Percentiles rank a stretch among this genome's conserved stretches.
These are phyloP conservation scores for Eulemur rubriventer DNA, from an alignment of 2,797 vertebrate species.

Conservation along the genomic window DNA sequence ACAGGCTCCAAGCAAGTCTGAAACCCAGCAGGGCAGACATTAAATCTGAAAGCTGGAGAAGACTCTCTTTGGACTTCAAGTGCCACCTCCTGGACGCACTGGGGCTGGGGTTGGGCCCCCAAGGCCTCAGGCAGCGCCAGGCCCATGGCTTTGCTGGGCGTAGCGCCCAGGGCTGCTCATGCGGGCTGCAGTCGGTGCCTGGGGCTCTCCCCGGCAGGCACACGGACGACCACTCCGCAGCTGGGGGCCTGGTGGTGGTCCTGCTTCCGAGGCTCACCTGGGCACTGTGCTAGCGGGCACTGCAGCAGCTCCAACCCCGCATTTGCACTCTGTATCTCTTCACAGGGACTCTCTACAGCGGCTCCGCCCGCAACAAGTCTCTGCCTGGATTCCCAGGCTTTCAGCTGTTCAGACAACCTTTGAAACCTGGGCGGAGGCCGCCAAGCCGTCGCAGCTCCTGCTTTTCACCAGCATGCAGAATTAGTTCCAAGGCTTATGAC, in stretches of 20 bases:
- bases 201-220: neutral
- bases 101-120: neutral
- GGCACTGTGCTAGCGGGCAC: neutral
- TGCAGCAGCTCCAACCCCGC: neutral
- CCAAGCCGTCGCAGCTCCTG: neutral
- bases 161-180: neutral
- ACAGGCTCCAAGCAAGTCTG: neutral
- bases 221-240: neutral
- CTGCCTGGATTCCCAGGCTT: neutral
- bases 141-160: neutral
- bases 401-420: neutral
- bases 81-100: neutral
- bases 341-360: neutral
- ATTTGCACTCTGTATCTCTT: neutral
- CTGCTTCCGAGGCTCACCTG: neutral
- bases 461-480: neutral
- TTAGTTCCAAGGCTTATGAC: neutral
- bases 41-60: neutral
- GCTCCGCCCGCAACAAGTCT: neutral
- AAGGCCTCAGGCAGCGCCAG: neutral
- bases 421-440: neutral
- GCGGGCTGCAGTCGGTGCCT: neutral
- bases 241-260: neutral
- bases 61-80: neutral
- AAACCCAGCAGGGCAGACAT: neutral